phyloP scores from a whole-genome alignment of 2,888 invertebrate genomes.

The Caenorhabditis drosophilae region DNA sequence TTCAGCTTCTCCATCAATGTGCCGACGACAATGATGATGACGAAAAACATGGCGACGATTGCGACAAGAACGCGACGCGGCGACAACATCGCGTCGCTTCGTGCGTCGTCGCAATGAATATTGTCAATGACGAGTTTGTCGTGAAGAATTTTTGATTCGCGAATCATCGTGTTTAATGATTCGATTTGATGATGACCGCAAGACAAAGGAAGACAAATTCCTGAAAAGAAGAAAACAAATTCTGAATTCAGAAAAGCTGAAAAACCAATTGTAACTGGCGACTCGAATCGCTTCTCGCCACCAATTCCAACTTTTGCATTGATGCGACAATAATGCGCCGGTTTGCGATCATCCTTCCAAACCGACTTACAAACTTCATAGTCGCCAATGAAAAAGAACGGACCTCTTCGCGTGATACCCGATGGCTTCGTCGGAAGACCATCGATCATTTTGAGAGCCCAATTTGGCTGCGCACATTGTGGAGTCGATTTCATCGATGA shows the following conservation, averaged over 20 bases:
- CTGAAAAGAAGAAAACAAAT: background rate
- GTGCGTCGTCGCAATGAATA: background rate
- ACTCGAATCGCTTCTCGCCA: too few relatives aligned
- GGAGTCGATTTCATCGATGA: too few relatives aligned
- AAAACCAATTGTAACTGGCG: background rate
- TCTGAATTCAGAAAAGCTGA: background rate
- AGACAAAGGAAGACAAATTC: constrained; percentile 5
- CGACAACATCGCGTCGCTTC: background rate
- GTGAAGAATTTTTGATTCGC: too few relatives aligned
- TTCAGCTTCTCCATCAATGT: constrained; percentile 20
- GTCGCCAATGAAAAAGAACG: constrained; percentile 53
- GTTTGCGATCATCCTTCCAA: constrained; percentile 7
- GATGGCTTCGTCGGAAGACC: constrained; percentile 41
- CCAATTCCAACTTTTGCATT: background rate
- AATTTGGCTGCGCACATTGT: constrained; percentile 4
- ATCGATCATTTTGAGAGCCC: constrained; percentile 35
- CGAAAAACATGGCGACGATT: constrained; percentile 4
- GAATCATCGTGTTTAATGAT: too few relatives aligned
- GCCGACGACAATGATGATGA: constrained; percentile 10
- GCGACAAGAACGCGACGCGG: background rate
- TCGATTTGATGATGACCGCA: too few relatives aligned
- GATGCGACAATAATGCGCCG: constrained; percentile 21
- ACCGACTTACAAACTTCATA: constrained; percentile 43
- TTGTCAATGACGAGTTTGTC: background rate
- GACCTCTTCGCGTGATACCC: constrained; percentile 44